Base-by-base conservation (phyloP, 2,113 vertebrate genomes). In the Hemiscyllium ocellatum region DNA sequence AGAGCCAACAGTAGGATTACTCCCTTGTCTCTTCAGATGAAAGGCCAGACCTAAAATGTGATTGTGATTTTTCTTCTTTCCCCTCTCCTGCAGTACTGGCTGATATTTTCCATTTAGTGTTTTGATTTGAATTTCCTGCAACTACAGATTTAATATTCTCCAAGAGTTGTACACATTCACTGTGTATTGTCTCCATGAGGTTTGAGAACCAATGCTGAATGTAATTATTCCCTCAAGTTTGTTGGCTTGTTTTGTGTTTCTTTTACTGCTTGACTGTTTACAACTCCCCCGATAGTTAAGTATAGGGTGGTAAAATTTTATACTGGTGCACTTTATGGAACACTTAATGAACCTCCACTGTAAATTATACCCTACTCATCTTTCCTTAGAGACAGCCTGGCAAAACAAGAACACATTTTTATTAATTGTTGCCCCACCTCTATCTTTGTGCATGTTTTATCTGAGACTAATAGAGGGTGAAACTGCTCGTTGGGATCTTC, bases 331-430 rank as follows among this genome's bases (percentile, higher is more conserved):
- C 68, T 95, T 50, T 70, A 94, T 13, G 69, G 65, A 50, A 94
- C 33, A 26, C 93, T 70, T 95, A 95, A 76, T 76, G 69, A 70
- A 72, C 52, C 94, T 19, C 37, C 47, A 4, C 68, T 95, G 94
- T 95, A 95, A 95, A 95, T 95, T 95, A 95, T 72, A 95, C 68
- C 69, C 94, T 95, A 50, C 69, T 95, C 94, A 93, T 93, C 33
- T 95, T 95, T 72, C 72, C 94, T 52, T 95, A 26, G 37, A 70
- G 22, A 68, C 10, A 52, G 69, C 26, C 68, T 95, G 94, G 68
- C 42, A 95, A 72, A 50, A 95, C 69, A 72, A 95, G 69, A 95
- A 72, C 68, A 50, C 94, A 76, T 95, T 95, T 72, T 70, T 47
- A 95, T 95, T 95, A 72, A 95, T 95, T 95, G 94, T 95, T 95